Conservation (phyloP, 2,113 vertebrate species). For the Xyliphius kryptos region DNA sequence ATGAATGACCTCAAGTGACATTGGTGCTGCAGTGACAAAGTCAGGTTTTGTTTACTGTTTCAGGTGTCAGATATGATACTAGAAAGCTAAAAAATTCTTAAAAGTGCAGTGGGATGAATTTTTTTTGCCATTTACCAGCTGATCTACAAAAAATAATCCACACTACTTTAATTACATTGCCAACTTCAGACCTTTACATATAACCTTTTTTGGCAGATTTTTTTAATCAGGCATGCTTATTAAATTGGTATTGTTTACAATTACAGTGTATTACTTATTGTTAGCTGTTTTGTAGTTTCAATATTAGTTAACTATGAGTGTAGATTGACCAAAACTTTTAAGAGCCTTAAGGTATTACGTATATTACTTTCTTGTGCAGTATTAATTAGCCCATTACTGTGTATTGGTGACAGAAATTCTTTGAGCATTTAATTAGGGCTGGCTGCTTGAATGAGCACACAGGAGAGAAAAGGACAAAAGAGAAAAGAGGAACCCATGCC, state of each 20-base stretch:
- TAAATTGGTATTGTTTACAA: too few relatives aligned
- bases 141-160: too few relatives aligned
- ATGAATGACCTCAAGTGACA: not conserved
- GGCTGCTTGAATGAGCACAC: constrained; percentile 68
- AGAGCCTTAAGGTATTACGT: constrained; percentile 58
- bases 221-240: too few relatives aligned
- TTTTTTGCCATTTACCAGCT: too few relatives aligned
- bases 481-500: constrained; percentile 56
- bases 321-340: constrained; percentile 48
- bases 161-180: too few relatives aligned
- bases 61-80: too few relatives aligned
- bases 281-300: not conserved
- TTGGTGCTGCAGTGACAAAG: not conserved
- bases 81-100: too few relatives aligned
- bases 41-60: not conserved
- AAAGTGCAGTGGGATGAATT: too few relatives aligned
- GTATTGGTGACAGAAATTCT: constrained; percentile 70
- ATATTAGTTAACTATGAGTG: constrained; percentile 32
- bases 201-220: too few relatives aligned
- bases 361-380: constrained; percentile 64
- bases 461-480: constrained; percentile 54
- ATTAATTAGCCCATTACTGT: constrained; percentile 75
- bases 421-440: constrained; percentile 76
- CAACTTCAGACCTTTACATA: too few relatives aligned
- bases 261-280: too few relatives aligned